phyloP scores from a whole-genome alignment of 2,113 vertebrate genomes.

The Plotosus lineatus region DNA sequence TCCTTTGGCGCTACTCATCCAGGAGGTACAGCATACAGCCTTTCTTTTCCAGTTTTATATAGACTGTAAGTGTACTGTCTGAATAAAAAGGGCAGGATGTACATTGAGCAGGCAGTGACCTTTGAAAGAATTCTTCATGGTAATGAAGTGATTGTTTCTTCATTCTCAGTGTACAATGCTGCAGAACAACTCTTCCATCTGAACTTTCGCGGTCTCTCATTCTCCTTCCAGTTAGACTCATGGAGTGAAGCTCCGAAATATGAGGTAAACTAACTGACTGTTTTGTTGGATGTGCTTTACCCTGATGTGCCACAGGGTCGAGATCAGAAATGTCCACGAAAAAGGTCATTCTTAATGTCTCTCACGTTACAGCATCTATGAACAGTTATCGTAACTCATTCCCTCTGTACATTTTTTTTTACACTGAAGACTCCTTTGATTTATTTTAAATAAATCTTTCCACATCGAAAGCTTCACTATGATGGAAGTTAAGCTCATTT shows the following conservation, averaged over 20 bases:
- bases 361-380: too few species aligned
- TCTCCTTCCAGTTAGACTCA: slow-evolving; percentile 97
- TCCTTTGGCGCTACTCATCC: slow-evolving; percentile 98
- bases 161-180: slow-evolving; percentile 88
- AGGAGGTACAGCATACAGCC: slow-evolving; percentile 79
- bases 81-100: not conserved
- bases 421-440: not conserved
- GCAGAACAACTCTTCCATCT: slow-evolving; percentile 98
- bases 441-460: not conserved
- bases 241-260: slow-evolving; percentile 99
- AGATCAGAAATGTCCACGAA: too few species aligned
- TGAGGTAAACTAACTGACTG: slow-evolving; percentile 78
- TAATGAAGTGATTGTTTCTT: not conserved
- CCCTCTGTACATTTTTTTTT: not conserved
- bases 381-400: not conserved
- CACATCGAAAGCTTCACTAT: not conserved
- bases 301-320: too few species aligned
- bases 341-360: too few species aligned
- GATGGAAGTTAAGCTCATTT: not conserved
- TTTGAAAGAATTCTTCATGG: not conserved
- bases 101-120: not conserved
- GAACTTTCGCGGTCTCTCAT: slow-evolving; percentile 97
- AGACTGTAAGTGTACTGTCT: not conserved
- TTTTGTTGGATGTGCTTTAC: not conserved
- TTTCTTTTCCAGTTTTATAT: not conserved